Evolutionary conservation across 2,113 vertebrate species (phyloP), one percentile per base, ranked within the genome.

Genomic region (Clinocottus analis): DNA sequence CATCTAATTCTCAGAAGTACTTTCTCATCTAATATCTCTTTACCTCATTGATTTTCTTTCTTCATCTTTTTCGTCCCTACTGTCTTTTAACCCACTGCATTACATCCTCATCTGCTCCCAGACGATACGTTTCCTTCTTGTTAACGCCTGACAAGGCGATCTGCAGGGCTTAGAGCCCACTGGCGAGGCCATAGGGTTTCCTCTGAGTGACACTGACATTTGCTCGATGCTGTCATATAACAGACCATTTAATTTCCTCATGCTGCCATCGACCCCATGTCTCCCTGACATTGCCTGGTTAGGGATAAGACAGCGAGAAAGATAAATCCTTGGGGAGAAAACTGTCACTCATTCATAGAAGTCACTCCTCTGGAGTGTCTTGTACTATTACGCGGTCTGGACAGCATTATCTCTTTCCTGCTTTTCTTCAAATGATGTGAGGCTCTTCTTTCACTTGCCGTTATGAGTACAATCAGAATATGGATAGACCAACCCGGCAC

Each of bases 221-320:
- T 87, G 33, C 55, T 61, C 16, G 45, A 60, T 47, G 31, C 70
- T 76, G 63, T 80, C 80, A 82, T 67, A 35, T 29, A 72, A 72
- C 49, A 77, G 56, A 64, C 60, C 72, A 4, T 56, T 71, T 37
- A 29, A 65, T 59, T 55, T 66, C 37, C 58, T 10, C 23, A 23
- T 6, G 2, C 59, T 67, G 70, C 62, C 71, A 72, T 69, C 25
- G 6, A 33, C 47, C 9, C n/a, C 43, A 37, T 64, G 29, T 25
- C 29, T 75, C 25, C 37, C 41, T 75, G 31, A 47, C 39, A 29
- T 47, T 33, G 13, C 33, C 63, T 87, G 31, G 39, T 74, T 62
- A 62, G 7, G 3, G 25, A 56, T n/a, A 17, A 41, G 6, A 37
- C 49, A 56, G n/a, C 39, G 12, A 64, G 58, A 51, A 63, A 75